A percentile compares a stretch with the other conserved stretches of the same genome.
These are phyloP conservation scores for Dendropsophus ebraccatus DNA, from an alignment of 2,113 vertebrate genomes.

Conservation along the genomic window DNA sequence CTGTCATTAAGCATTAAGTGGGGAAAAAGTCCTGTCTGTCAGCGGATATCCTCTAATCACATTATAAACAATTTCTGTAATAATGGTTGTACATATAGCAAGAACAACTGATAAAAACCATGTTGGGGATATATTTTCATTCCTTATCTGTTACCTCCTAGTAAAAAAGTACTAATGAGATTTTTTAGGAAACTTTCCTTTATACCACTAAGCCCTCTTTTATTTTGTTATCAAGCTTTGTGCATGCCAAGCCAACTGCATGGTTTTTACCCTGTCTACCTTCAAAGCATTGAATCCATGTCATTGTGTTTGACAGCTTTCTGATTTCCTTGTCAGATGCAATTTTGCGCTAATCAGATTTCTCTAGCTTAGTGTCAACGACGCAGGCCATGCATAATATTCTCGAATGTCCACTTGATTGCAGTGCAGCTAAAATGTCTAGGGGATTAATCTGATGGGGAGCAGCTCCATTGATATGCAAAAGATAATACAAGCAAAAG, in stretches of 20 bases:
- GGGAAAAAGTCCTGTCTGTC: too few species aligned
- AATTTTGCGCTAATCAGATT: conserved; percentile 88
- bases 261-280: conserved; percentile 73
- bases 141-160: background rate
- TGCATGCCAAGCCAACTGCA: conserved; percentile 74
- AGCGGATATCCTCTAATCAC: background rate
- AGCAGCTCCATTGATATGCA: conserved; percentile 78
- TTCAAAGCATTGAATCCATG: conserved; percentile 83
- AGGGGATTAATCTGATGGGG: conserved; percentile 81
- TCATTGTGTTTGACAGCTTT: conserved; percentile 96
- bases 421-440: conserved; percentile 78
- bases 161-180: background rate
- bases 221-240: conserved; percentile 77
- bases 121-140: background rate
- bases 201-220: conserved; percentile 80
- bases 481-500: conserved; percentile 68
- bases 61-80: background rate
- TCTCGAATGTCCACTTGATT: conserved; percentile 80
- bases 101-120: background rate
- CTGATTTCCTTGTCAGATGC: conserved; percentile 93
- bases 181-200: background rate
- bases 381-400: conserved; percentile 83
- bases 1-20: too few species aligned
- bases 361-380: conserved; percentile 82
- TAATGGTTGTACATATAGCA: background rate